These are phyloP conservation scores for Oostethus manadensis DNA, from an alignment of 2,113 vertebrate genomes.

Conservation along the genomic window DNA sequence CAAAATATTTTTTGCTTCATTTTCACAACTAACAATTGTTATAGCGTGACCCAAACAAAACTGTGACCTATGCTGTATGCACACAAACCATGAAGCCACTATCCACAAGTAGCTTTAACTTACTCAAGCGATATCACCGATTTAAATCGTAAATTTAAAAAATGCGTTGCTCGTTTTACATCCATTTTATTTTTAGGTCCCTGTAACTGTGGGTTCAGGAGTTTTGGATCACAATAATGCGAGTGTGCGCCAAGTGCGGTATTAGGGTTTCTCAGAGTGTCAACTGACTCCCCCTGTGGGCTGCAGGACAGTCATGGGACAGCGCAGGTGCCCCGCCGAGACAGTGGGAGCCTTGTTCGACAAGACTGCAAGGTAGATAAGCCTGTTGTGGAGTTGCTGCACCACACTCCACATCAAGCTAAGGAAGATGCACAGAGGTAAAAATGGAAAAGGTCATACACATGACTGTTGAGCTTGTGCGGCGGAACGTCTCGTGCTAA, in stretches of 20 bases:
- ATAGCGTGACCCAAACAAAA: too few relatives aligned
- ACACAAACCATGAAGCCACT: too few relatives aligned
- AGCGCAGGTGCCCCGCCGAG: constrained; percentile 51
- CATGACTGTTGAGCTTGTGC: neutral
- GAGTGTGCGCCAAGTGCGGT: constrained; percentile 37
- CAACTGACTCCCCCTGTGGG: constrained; percentile 62
- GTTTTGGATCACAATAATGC: constrained; percentile 43
- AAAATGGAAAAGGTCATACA: constrained; percentile 14
- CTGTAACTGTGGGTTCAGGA: constrained; percentile 24
- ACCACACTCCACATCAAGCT: constrained; percentile 12
- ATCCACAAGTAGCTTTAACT: too few relatives aligned
- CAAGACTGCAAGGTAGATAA: constrained; percentile 48
- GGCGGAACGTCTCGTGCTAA: neutral
- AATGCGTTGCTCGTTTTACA: constrained; percentile 3
- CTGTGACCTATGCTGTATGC: too few relatives aligned
- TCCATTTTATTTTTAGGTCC: constrained; percentile 16
- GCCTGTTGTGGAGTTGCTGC: constrained; percentile 1
- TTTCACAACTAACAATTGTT: too few relatives aligned
- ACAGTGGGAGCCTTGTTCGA: constrained; percentile 54
- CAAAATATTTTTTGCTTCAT: too few relatives aligned
- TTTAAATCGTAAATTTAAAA: neutral
- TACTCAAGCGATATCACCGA: too few relatives aligned
- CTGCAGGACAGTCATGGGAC: constrained; percentile 58
- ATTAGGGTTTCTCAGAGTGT: constrained; percentile 48
- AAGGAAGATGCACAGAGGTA: constrained; percentile 10